These are phyloP conservation scores for Synanthedon formicaeformis DNA, from an alignment of 2,888 invertebrate genomes.

Conservation along the genomic window DNA sequence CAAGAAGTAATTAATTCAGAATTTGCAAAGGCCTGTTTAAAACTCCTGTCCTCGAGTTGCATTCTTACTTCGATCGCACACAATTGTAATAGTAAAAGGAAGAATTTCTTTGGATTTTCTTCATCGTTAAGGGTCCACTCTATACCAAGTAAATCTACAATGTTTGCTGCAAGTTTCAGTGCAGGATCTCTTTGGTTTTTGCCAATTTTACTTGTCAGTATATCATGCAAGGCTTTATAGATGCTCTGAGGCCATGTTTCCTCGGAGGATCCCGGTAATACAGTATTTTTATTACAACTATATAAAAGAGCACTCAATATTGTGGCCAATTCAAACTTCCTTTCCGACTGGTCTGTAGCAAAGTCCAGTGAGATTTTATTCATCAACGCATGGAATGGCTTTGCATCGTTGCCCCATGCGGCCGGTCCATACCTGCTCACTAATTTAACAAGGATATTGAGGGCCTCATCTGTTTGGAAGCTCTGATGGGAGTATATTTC, in stretches of 20 bases:
- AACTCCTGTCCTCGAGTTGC: slow-evolving; percentile 89
- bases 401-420: slow-evolving; percentile 83
- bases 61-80: slow-evolving; percentile 94
- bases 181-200: slow-evolving; percentile 92
- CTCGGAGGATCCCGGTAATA: slow-evolving; percentile 73
- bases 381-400: slow-evolving; percentile 83
- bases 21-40: slow-evolving; percentile 82
- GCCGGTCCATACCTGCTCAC: slow-evolving; percentile 78
- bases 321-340: slow-evolving; percentile 90
- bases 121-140: slow-evolving; percentile 87
- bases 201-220: slow-evolving; percentile 87
- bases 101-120: slow-evolving; percentile 84
- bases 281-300: slow-evolving; percentile 77
- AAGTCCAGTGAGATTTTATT: slow-evolving; percentile 89
- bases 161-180: slow-evolving; percentile 82
- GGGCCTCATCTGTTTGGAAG: slow-evolving; percentile 90
- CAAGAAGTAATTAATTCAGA: slow-evolving; percentile 85
- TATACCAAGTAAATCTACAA: slow-evolving; percentile 84
- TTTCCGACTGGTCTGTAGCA: slow-evolving; percentile 87
- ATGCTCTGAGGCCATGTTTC: slow-evolving; percentile 87
- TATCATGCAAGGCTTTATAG: slow-evolving; percentile 84
- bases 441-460: slow-evolving; percentile 82
- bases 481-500: slow-evolving; percentile 89
- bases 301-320: slow-evolving; percentile 80
- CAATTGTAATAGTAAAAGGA: slow-evolving; percentile 84